Conservation (phyloP, 2,113 vertebrate genomes). For the Bostrychus sinensis region DNA sequence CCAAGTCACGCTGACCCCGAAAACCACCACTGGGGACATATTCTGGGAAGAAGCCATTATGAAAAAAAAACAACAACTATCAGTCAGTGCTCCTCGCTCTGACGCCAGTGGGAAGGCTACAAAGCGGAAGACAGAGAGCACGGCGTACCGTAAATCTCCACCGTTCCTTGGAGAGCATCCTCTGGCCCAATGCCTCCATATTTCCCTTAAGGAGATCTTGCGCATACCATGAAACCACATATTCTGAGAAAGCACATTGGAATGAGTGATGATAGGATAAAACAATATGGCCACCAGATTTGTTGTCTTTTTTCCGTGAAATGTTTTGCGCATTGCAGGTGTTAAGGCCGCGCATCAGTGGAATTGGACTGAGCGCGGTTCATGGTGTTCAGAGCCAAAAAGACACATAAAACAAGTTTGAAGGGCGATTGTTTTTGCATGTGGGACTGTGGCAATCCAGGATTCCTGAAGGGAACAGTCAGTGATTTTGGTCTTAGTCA, state of each 20-base stretch:
- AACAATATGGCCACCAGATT: neutral
- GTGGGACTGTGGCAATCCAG: neutral
- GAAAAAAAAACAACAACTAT: slow-evolving; percentile 39
- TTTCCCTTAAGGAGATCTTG: slow-evolving; percentile 41
- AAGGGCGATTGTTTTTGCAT: slow-evolving; percentile 5
- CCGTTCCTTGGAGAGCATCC: slow-evolving; percentile 30
- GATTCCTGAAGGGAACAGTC: slow-evolving; percentile 20
- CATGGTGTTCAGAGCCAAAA: slow-evolving; percentile 3
- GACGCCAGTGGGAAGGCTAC: slow-evolving; percentile 44
- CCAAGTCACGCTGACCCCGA: slow-evolving; percentile 47
- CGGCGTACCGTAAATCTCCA: slow-evolving; percentile 50
- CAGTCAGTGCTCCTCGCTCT: slow-evolving; percentile 35
- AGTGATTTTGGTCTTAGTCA: neutral
- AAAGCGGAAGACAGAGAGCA: slow-evolving; percentile 36
- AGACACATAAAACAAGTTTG: slow-evolving; percentile 3
- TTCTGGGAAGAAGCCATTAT: slow-evolving; percentile 64
- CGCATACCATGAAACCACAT: slow-evolving; percentile 37
- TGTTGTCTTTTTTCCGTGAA: slow-evolving; percentile 64
- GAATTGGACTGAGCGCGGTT: slow-evolving; percentile 1
- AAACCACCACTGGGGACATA: slow-evolving; percentile 47
- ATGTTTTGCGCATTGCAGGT: slow-evolving; percentile 60
- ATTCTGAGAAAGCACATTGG: slow-evolving; percentile 60
- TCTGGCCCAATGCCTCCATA: slow-evolving; percentile 33
- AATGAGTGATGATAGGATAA: slow-evolving; percentile 20
- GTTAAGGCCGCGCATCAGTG: neutral